These are phyloP conservation scores for Otolemur crassicaudatus DNA, from an alignment of 2,797 vertebrate species.

Conservation along the genomic window DNA sequence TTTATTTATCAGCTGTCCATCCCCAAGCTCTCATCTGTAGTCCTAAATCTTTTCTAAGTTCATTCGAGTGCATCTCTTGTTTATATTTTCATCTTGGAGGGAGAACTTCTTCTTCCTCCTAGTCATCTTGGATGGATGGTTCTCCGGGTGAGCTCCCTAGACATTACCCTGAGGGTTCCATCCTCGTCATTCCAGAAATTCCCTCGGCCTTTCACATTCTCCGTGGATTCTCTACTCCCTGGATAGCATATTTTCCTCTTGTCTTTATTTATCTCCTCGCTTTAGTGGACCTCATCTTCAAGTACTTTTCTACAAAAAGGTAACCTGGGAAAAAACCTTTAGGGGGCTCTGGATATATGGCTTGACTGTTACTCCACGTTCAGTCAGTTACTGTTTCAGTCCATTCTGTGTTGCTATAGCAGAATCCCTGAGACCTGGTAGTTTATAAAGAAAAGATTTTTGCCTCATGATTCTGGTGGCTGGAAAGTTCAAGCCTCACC, in stretches of 20 bases:
- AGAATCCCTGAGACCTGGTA: background rate
- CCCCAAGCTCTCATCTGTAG: background rate
- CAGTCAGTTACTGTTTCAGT: background rate
- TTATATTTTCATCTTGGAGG: background rate
- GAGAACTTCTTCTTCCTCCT: background rate
- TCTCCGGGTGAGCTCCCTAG: background rate
- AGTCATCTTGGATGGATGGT: rapidly evolving
- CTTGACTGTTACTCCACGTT: background rate
- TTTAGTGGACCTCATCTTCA: background rate
- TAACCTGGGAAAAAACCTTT: background rate
- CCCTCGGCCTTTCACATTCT: background rate
- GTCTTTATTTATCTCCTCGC: background rate
- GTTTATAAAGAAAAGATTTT: background rate
- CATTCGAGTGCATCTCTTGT: background rate
- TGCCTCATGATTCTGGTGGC: background rate
- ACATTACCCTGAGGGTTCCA: background rate
- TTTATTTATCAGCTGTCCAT: background rate
- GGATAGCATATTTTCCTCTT: background rate
- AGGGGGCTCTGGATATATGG: background rate
- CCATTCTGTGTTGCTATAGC: background rate
- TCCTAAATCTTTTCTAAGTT: background rate
- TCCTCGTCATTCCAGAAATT: background rate
- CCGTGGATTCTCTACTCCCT: background rate
- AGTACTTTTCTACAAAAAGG: background rate
- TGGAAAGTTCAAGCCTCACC: background rate